A percentile compares a stretch with the other conserved stretches of the same genome.
phyloP scores from a whole-genome alignment of 2,888 invertebrate genomes.

The Nebria brevicollis region DNA sequence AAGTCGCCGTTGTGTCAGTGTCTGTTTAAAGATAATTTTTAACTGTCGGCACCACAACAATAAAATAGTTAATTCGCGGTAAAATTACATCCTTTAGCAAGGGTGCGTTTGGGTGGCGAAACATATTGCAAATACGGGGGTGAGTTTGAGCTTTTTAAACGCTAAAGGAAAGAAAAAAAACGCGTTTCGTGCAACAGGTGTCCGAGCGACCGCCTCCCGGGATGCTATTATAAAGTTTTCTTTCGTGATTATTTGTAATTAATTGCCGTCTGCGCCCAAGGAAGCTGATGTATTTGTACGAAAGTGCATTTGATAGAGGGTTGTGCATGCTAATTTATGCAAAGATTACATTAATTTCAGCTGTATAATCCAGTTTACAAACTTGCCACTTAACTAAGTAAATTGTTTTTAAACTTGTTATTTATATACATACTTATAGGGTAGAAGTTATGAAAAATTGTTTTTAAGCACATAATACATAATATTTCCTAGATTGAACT shows the following conservation, averaged over 20 bases:
- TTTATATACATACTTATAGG: too few species aligned
- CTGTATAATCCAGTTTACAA: constrained; percentile 34
- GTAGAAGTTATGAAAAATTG: too few species aligned
- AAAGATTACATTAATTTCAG: constrained; percentile 37
- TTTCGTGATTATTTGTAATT: background rate
- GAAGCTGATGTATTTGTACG: constrained; percentile 4
- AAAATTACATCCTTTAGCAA: background rate
- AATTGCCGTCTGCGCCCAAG: background rate
- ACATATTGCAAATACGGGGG: constrained; percentile 40
- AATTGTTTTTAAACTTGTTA: constrained; percentile 8
- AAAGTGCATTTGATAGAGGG: constrained; percentile 34
- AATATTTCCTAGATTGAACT: too few species aligned
- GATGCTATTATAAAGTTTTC: background rate
- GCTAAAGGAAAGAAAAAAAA: constrained; percentile 25
- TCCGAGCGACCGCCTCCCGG: background rate
- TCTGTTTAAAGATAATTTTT: background rate
- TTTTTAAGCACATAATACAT: too few species aligned
- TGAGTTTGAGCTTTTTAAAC: constrained; percentile 32
- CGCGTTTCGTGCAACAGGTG: constrained; percentile 33
- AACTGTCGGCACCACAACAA: background rate
- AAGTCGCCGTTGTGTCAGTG: background rate
- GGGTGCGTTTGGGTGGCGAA: constrained; percentile 22
- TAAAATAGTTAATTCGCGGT: background rate
- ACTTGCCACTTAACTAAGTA: constrained; percentile 43
- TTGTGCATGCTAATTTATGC: constrained; percentile 40